Percentiles rank a stretch among this genome's conserved stretches.
phyloP scores from a whole-genome alignment of 1,140 invertebrate genomes.

The Pinna nobilis region DNA sequence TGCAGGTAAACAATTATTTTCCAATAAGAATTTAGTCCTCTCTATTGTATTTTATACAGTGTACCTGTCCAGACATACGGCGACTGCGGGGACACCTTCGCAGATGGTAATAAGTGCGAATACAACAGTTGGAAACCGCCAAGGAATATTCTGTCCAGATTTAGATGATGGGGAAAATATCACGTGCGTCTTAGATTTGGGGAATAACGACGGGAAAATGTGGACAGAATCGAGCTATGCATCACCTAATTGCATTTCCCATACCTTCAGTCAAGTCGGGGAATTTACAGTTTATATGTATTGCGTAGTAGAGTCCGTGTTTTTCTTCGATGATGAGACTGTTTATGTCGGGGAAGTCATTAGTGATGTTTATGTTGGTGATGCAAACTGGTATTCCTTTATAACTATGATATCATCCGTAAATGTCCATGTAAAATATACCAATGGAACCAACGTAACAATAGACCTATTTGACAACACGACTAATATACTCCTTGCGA shows the following conservation, averaged over 20 bases:
- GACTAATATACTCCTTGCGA: neutral
- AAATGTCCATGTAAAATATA: neutral
- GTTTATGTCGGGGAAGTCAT: conserved; percentile 27
- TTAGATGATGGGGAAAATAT: conserved; percentile 15
- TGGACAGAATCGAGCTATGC: conserved; percentile 11
- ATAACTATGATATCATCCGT: neutral
- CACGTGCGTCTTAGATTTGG: conserved; percentile 15
- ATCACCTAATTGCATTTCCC: neutral
- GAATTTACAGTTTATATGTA: conserved; percentile 21
- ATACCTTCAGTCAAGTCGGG: conserved; percentile 5
- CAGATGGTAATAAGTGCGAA: conserved; percentile 9
- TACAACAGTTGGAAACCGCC: conserved; percentile 4
- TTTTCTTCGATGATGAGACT: conserved; percentile 12
- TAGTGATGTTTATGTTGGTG: neutral
- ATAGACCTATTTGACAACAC: conserved; percentile 19
- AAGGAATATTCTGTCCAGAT: conserved; percentile 12
- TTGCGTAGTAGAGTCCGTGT: neutral
- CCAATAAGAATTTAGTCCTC: too few relatives aligned
- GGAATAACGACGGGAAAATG: conserved; percentile 7
- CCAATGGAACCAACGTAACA: conserved; percentile 18
- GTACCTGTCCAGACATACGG: too few relatives aligned
- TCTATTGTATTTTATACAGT: too few relatives aligned
- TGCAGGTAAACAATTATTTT: too few relatives aligned
- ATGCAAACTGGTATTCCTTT: conserved; percentile 1
- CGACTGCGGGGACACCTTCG: too few relatives aligned